Percentiles rank a stretch among this genome's conserved stretches.
These are phyloP conservation scores for Abrostola tripartita DNA, from an alignment of 2,888 invertebrate species.

Conservation along the genomic window DNA sequence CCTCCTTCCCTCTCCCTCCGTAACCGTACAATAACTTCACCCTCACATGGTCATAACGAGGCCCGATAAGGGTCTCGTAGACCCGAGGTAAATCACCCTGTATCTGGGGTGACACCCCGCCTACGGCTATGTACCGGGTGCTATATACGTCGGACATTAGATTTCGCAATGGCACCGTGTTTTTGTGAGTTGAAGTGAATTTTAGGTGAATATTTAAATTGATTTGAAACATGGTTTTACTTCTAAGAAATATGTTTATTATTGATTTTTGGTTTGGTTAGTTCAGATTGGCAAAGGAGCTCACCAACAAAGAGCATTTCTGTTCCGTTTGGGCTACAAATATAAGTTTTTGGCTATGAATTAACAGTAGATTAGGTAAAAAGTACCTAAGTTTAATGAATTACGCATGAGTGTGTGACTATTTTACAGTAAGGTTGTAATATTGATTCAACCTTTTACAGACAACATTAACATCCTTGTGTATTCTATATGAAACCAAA, in stretches of 20 bases:
- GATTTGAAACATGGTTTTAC: conserved; percentile 1
- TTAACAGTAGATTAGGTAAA: too few species aligned
- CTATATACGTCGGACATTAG: conserved; percentile 69
- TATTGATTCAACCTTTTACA: neutral
- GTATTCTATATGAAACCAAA: neutral
- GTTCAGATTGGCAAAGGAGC: neutral
- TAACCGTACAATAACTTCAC: conserved; percentile 81
- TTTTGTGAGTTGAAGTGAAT: conserved; percentile 23
- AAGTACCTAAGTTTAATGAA: too few species aligned
- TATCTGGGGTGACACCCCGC: conserved; percentile 84
- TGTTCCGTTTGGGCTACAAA: too few species aligned
- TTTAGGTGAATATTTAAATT: neutral
- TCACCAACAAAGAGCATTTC: too few species aligned
- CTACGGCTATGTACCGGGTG: conserved; percentile 68
- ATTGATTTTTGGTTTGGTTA: neutral
- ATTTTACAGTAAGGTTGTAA: neutral
- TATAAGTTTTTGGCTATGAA: too few species aligned
- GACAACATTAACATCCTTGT: neutral
- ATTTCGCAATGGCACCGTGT: conserved; percentile 41
- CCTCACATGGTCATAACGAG: conserved; percentile 89
- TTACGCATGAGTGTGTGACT: neutral
- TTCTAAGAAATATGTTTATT: neutral
- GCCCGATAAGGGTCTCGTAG: conserved; percentile 86
- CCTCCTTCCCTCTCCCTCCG: conserved; percentile 63
- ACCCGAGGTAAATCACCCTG: conserved; percentile 86